These are phyloP conservation scores for Pachypanchax playfairii DNA, from an alignment of 2,113 vertebrate genomes.

Conservation along the genomic window DNA sequence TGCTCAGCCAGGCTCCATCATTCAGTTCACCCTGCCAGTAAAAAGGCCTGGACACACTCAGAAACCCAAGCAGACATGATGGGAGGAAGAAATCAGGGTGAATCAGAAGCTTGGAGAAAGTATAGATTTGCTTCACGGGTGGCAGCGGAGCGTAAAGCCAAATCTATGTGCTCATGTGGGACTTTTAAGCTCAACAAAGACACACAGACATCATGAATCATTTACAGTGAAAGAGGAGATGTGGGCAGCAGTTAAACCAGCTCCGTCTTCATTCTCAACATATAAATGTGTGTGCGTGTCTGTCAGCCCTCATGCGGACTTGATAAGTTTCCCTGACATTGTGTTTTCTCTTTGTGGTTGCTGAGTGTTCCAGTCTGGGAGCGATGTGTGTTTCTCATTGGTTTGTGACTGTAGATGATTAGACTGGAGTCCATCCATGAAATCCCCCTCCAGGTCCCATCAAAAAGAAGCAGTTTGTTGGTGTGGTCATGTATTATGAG, in stretches of 20 bases:
- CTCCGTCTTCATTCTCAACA: conserved; percentile 39
- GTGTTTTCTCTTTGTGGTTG: conserved; percentile 77
- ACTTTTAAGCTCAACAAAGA: conserved; percentile 53
- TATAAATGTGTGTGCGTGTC: conserved; percentile 34
- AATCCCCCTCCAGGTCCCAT: conserved; percentile 70
- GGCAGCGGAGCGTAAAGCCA: conserved; percentile 53
- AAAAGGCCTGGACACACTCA: conserved; percentile 57
- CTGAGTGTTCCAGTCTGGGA: conserved; percentile 72
- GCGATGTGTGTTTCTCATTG: conserved; percentile 70
- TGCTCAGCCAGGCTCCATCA: conserved; percentile 58
- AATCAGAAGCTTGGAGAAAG: conserved; percentile 37
- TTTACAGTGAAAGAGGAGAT: conserved; percentile 74
- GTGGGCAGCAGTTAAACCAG: conserved; percentile 67
- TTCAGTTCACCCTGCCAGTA: conserved; percentile 62
- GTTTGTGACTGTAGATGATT: conserved; percentile 75
- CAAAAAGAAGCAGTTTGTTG: conserved; percentile 35
- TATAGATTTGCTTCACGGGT: conserved; percentile 69
- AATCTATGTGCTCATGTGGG: conserved; percentile 54
- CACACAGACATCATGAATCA: conserved; percentile 75
- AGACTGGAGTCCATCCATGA: conserved; percentile 76
- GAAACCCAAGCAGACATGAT: conserved; percentile 67
- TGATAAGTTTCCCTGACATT: conserved; percentile 77
- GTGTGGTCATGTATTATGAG: conserved; percentile 49
- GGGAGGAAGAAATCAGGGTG: conserved; percentile 54
- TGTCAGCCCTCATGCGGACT: conserved; percentile 72